phyloP scores from a whole-genome alignment of 1,140 invertebrate species.

The Papilio polyxenes region DNA sequence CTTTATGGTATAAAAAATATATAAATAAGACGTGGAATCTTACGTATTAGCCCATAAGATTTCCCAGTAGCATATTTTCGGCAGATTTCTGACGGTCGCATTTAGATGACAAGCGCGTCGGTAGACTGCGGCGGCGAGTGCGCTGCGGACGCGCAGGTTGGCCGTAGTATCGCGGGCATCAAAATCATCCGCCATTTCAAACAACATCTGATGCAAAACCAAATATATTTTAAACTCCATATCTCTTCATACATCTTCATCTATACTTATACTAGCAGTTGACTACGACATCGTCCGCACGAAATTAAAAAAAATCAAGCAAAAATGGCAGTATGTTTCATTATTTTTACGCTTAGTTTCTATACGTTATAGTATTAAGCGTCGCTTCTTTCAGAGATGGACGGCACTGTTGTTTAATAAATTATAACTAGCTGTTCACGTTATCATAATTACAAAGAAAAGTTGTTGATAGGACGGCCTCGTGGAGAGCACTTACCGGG shows the following conservation, averaged over 20 bases:
- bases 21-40: neutral
- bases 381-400: no score
- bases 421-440: no score
- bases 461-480: no score
- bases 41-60: slow-evolving; percentile 5
- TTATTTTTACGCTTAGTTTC: no score
- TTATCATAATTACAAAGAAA: no score
- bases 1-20: neutral
- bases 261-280: neutral
- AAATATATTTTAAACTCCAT: neutral
- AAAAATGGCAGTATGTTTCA: no score
- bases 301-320: no score
- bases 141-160: neutral
- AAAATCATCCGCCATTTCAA: neutral
- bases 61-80: slow-evolving; percentile 7
- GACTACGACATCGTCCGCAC: no score
- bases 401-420: no score
- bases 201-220: neutral
- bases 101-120: neutral
- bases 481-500: neutral
- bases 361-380: no score
- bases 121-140: neutral
- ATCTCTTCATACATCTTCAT: neutral
- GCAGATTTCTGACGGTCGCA: neutral
- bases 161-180: neutral